phyloP scores from a whole-genome alignment of 2,113 vertebrate species.

The Poeciliopsis occidentalis region DNA sequence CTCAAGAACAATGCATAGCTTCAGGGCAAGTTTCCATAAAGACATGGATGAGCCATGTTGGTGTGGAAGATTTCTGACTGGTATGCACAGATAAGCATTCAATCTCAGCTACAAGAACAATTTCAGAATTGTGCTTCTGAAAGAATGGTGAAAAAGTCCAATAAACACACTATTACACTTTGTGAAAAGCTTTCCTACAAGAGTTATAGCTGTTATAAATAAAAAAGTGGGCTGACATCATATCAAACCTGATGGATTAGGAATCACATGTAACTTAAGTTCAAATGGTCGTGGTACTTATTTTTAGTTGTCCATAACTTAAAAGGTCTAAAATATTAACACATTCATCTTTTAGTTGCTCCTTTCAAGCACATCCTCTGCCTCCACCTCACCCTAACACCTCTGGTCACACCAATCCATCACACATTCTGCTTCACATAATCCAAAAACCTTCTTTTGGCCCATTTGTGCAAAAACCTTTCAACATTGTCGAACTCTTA shows the following conservation, averaged over 20 bases:
- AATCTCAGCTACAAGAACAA: neutral
- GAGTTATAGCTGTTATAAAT: neutral
- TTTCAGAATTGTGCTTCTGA: neutral
- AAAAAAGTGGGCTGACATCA: neutral
- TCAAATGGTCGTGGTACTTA: neutral
- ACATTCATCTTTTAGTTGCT: neutral
- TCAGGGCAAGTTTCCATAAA: neutral
- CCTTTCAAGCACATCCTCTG: neutral
- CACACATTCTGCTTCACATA: neutral
- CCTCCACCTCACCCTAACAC: neutral
- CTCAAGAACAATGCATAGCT: neutral
- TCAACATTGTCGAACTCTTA: neutral
- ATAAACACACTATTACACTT: neutral
- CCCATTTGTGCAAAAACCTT: no score
- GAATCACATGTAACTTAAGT: neutral
- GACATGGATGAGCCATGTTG: neutral
- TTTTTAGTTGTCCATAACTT: neutral
- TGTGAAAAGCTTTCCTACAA: neutral
- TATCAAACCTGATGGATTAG: neutral
- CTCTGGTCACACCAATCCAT: neutral
- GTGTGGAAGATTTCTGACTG: neutral
- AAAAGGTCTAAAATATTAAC: neutral
- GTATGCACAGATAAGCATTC: neutral
- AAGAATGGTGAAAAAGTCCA: neutral
- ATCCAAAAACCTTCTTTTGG: neutral